A percentile compares a stretch with the other conserved stretches of the same genome.
These are phyloP conservation scores for Odocoileus virginianus DNA, from an alignment of 2,113 vertebrate species.

Conservation along the genomic window DNA sequence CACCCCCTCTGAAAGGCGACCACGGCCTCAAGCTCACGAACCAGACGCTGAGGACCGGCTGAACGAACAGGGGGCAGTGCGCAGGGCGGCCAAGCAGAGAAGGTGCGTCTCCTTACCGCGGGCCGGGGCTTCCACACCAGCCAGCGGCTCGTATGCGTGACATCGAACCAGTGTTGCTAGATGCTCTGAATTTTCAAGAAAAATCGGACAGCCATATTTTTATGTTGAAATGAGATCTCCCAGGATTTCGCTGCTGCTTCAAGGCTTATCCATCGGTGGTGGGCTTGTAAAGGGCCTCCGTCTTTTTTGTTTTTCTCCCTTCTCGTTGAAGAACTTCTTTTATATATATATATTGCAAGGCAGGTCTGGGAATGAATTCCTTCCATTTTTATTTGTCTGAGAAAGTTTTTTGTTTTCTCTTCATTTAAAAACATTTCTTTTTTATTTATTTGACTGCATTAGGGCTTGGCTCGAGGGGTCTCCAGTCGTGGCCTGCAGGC, in stretches of 20 bases:
- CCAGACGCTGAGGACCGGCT: neutral
- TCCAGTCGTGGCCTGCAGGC: neutral
- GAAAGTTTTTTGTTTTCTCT: neutral
- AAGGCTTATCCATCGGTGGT: fast-evolving
- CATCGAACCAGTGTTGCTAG: too few species aligned
- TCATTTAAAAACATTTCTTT: neutral
- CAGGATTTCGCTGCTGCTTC: too few species aligned
- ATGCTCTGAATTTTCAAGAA: neutral
- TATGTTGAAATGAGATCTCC: neutral
- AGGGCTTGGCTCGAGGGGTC: neutral
- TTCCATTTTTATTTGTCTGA: neutral
- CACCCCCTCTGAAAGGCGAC: fast-evolving
- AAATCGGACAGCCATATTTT: neutral
- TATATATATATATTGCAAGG: neutral
- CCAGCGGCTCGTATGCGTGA: fast-evolving
- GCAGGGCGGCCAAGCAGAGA: neutral
- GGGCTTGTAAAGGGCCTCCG: fast-evolving
- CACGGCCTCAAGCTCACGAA: fast-evolving
- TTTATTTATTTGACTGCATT: neutral
- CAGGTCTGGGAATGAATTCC: neutral
- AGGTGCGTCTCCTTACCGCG: fast-evolving
- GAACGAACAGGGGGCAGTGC: fast-evolving
- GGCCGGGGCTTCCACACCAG: neutral
- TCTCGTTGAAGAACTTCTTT: neutral
- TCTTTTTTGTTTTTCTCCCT: neutral